A percentile compares a stretch with the other conserved stretches of the same genome.
Evolutionary conservation across 2,113 vertebrate species (phyloP).

Genomic region (Dasyurus viverrinus): DNA sequence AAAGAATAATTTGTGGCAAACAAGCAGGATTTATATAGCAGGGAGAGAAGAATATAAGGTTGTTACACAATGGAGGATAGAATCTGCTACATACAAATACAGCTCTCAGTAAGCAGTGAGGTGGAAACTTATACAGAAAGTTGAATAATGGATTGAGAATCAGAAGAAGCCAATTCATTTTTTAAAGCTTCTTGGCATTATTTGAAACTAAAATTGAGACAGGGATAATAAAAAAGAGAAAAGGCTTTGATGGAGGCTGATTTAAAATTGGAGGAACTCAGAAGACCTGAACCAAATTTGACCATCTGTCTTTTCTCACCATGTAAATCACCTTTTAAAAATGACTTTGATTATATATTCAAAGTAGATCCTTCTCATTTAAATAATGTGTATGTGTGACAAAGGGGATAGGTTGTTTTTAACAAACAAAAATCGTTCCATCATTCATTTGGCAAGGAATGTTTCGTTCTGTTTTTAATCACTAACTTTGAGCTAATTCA

Average conservation of each 20-base stretch:
- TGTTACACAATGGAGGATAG: not conserved
- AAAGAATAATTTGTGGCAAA: not conserved
- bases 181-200: constrained; percentile 7
- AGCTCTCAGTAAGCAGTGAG: not conserved
- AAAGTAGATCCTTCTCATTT: not conserved
- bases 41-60: not conserved
- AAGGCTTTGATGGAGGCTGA: not conserved
- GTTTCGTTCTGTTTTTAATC: not conserved
- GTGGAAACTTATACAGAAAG: constrained; percentile 11
- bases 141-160: not conserved
- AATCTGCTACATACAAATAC: not conserved
- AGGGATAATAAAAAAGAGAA: not conserved
- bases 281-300: not conserved
- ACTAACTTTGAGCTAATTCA: constrained; percentile 4
- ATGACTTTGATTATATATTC: not conserved
- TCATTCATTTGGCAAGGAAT: constrained; percentile 22
- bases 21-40: not conserved
- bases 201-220: constrained; percentile 14
- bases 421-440: not conserved
- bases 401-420: not conserved
- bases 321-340: not conserved
- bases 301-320: constrained; percentile 3
- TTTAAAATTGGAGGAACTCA: constrained; percentile 14
- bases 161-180: not conserved
- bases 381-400: not conserved